Percentiles rank a stretch among this genome's conserved stretches.
Conservation (phyloP, 2,797 vertebrate genomes). For the Labeo calbasu region DNA sequence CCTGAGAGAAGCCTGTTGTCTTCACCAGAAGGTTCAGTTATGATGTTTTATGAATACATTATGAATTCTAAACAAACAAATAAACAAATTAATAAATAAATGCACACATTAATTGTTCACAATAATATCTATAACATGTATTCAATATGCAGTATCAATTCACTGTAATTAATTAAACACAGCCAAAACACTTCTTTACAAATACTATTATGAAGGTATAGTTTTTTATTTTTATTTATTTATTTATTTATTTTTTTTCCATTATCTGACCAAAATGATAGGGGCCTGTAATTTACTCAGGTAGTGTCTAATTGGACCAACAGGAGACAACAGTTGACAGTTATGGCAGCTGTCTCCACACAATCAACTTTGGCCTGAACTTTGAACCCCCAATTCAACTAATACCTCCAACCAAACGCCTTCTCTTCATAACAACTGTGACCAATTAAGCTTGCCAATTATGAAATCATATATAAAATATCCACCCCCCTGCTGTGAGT, state of each 20-base stretch:
- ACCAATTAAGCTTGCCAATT: conserved; percentile 61
- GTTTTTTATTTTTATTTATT: neutral
- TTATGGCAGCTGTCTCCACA: conserved; percentile 30
- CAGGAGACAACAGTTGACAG: conserved; percentile 25
- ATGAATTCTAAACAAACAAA: neutral
- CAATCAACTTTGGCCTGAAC: conserved; percentile 38
- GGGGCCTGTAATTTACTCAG: neutral
- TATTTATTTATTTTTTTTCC: neutral
- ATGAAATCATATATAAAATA: conserved; percentile 63
- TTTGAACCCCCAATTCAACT: conserved; percentile 22
- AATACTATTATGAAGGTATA: neutral
- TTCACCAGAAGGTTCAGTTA: neutral
- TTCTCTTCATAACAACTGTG: conserved; percentile 39
- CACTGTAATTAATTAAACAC: neutral
- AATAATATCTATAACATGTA: neutral
- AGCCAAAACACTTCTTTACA: neutral
- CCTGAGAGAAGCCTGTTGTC: neutral
- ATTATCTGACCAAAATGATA: neutral
- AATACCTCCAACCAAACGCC: conserved; percentile 19
- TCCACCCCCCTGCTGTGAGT: conserved; percentile 60
- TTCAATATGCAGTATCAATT: neutral
- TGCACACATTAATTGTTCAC: neutral
- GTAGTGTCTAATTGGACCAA: conserved; percentile 18
- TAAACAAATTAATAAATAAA: too few relatives aligned
- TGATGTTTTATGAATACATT: neutral